A percentile compares a stretch with the other conserved stretches of the same genome.
These are phyloP conservation scores for Didymodactylos carnosus DNA, from an alignment of 2,888 invertebrate genomes.

Conservation along the genomic window DNA sequence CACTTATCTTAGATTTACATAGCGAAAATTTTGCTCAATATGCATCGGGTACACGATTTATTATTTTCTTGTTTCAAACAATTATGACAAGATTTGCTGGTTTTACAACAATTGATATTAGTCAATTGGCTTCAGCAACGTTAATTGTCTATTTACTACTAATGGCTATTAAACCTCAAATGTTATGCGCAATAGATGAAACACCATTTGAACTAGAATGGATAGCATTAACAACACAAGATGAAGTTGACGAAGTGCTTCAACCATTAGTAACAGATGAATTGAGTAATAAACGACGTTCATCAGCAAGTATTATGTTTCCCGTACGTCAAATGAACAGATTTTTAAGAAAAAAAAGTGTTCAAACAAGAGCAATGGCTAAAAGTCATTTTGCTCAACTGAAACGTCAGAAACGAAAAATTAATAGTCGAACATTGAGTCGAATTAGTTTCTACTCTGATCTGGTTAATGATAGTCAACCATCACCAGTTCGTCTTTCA, in stretches of 20 bases:
- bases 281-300: neutral
- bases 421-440: neutral
- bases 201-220: neutral
- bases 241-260: neutral
- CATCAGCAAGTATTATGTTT: neutral
- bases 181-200: neutral
- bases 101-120: neutral
- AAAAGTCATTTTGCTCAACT: neutral
- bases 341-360: neutral
- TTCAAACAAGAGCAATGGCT: neutral
- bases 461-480: no score
- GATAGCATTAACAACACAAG: neutral
- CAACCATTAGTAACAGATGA: neutral
- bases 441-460: no score
- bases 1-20: neutral
- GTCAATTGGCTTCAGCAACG: neutral
- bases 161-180: neutral
- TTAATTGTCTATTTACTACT: neutral
- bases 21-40: neutral
- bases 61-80: neutral
- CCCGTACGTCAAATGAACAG: neutral
- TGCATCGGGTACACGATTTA: neutral
- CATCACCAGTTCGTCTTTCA: no score
- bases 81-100: neutral
- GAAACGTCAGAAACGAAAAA: fast-evolving